Conservation (phyloP, 1,140 invertebrate genomes). For the Drosophila pseudoobscura region DNA sequence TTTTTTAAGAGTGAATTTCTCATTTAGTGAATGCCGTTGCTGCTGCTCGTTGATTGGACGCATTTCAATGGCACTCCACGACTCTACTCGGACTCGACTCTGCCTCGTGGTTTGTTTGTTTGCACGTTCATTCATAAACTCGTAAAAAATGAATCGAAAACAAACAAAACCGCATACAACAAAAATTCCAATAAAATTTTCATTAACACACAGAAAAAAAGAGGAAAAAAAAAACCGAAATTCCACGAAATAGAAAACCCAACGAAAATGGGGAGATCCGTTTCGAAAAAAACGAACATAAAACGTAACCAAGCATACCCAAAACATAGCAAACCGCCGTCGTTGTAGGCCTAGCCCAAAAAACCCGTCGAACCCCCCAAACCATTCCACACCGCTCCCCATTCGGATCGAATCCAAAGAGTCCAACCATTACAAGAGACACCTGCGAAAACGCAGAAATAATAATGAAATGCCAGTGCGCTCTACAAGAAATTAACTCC, state of each 20-base stretch:
- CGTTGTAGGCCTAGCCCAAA: conserved; percentile 17
- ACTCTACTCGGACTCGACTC: conserved; percentile 4
- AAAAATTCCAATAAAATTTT: conserved; percentile 69
- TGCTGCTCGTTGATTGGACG: conserved; percentile 21
- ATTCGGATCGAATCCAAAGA: conserved; percentile 21
- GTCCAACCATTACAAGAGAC: conserved; percentile 63
- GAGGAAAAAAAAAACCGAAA: conserved; percentile 18
- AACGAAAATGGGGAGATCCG: conserved; percentile 21
- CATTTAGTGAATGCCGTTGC: conserved; percentile 1
- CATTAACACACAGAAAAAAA: conserved; percentile 51
- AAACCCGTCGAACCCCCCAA: conserved; percentile 23
- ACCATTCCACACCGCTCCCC: conserved; percentile 13
- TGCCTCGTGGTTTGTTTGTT: conserved; percentile 46
- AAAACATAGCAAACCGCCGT: conserved; percentile 17
- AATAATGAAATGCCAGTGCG: conserved; percentile 65
- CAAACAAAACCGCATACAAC: conserved; percentile 51
- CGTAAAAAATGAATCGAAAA: conserved; percentile 51
- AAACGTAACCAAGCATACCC: conserved; percentile 56
- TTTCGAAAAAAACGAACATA: conserved; percentile 35
- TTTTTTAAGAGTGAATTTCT: too few relatives aligned
- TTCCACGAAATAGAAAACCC: conserved; percentile 35
- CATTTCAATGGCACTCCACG: conserved; percentile 21
- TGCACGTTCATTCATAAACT: conserved; percentile 71
- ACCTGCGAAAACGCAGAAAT: conserved; percentile 61
- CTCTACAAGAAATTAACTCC: conserved; percentile 68